Evolutionary conservation across 1,140 invertebrate genomes (phyloP).

Genomic region (Amphibalanus amphitrite): DNA sequence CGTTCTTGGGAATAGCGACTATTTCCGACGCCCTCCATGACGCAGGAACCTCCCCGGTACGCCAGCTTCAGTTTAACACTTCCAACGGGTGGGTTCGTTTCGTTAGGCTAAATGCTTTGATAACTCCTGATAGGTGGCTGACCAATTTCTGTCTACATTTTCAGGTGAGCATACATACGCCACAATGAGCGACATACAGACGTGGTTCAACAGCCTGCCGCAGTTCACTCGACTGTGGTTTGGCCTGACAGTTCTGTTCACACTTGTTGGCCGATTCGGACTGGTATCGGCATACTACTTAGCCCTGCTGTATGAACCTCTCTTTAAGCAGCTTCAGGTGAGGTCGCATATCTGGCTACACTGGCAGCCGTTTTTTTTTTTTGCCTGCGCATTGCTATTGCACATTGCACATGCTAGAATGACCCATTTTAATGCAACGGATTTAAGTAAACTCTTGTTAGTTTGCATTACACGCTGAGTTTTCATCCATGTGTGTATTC

Average conservation of each 20-base stretch:
- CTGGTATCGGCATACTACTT: conserved; percentile 52
- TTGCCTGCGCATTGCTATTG: conserved; percentile 1
- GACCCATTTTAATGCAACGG: neutral
- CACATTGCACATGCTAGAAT: neutral
- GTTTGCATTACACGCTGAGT: neutral
- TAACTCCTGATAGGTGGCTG: no score
- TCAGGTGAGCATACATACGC: no score
- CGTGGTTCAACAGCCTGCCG: conserved; percentile 64
- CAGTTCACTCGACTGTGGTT: conserved; percentile 86
- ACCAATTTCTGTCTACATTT: no score
- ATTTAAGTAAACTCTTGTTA: conserved; percentile 2
- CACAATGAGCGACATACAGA: conserved; percentile 40
- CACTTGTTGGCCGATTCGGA: conserved; percentile 70
- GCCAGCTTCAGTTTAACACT: no score
- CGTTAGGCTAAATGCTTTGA: no score
- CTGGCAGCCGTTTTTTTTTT: conserved; percentile 6
- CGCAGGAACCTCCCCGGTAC: no score
- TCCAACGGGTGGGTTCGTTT: no score
- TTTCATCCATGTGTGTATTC: no score
- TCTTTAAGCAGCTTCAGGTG: conserved; percentile 66
- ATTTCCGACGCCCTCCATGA: no score
- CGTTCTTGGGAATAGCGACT: no score
- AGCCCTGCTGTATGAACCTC: conserved; percentile 49
- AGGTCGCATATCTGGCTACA: conserved; percentile 11
- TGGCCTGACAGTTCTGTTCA: conserved; percentile 62